phyloP scores from a whole-genome alignment of 1,140 invertebrate genomes.

The Hesperophylax magnus region DNA sequence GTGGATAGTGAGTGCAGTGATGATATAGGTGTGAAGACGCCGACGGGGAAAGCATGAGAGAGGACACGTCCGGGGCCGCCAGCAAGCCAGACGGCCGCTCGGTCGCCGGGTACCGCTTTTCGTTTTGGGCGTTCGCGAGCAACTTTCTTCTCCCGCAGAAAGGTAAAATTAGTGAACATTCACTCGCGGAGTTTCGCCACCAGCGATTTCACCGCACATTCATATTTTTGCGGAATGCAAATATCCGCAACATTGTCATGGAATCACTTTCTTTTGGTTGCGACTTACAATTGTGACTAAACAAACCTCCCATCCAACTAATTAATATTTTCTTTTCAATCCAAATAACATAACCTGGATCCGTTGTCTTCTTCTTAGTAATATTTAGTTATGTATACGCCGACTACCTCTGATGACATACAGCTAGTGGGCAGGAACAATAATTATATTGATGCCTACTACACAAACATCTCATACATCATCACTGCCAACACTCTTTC shows the following conservation, averaged over 20 bases:
- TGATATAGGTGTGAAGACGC: neutral
- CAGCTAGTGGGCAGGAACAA: no score
- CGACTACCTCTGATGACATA: no score
- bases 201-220: slow-evolving; percentile 38
- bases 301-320: no score
- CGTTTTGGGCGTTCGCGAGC: slow-evolving; percentile 56
- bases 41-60: slow-evolving; percentile 48
- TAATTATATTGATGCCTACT: no score
- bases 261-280: slow-evolving; percentile 9
- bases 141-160: slow-evolving; percentile 53
- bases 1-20: no score
- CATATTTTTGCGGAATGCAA: slow-evolving; percentile 29
- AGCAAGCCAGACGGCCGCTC: slow-evolving; percentile 52
- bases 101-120: slow-evolving; percentile 55
- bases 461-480: no score
- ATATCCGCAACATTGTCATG: slow-evolving; percentile 2
- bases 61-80: slow-evolving; percentile 48
- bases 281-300: neutral
- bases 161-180: slow-evolving; percentile 49
- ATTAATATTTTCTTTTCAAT: no score
- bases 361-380: no score
- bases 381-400: no score
- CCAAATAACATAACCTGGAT: no score
- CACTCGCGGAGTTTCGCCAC: slow-evolving; percentile 25
- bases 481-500: neutral